Base-by-base conservation (phyloP, 2,888 invertebrate genomes). In the Crocallis elinguaria region DNA sequence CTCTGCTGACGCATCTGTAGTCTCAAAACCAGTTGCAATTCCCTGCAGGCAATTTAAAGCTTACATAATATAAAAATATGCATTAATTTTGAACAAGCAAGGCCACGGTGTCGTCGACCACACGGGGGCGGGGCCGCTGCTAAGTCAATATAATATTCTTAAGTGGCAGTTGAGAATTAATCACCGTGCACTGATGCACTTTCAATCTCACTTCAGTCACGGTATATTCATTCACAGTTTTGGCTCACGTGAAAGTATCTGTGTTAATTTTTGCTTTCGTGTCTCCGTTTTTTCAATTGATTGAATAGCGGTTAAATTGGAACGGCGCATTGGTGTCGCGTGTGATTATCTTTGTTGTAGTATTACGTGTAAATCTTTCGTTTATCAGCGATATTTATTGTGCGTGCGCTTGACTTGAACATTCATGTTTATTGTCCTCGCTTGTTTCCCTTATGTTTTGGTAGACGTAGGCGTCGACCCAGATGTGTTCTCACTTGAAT, bases 361-460 rank as follows among this genome's bases (percentile, higher is more conserved):
- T 82, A 73, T 76, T 78, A 79, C 78, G 66, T 79, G 79, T 84
- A 82, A 84, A 83, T 79, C 79, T 79, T 76, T 59, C 42, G 72
- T 83, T 88, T 90, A 89, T 89, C 89, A 75, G 72, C 66, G 67
- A 85, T 84, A 84, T 89, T 88, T 90, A 89, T 89, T 88, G 86
- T 74, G 73, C 73, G 71, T 77, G 80, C 77, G 79, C 82, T 84
- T 81, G 76, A 75, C 72, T 77, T 77, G 79, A 79, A 84, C 82
- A 78, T 80, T 74, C 76, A 75, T 82, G 88, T 88, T 88, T 86
- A 84, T 86, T 81, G 75, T 73, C 69, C 56, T 57, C 67, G 60
- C 69, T 73, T 65, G 70, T 69, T 65, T 56, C 70, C 69, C 77
- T 80, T 82, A 80, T 79, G 81, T 83, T 82, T 82, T 73, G 72